Evolutionary conservation across 35 echinoderm and acorn worm genomes (phyloP).

Genomic region (Hemicentrotus pulcherrimus): DNA sequence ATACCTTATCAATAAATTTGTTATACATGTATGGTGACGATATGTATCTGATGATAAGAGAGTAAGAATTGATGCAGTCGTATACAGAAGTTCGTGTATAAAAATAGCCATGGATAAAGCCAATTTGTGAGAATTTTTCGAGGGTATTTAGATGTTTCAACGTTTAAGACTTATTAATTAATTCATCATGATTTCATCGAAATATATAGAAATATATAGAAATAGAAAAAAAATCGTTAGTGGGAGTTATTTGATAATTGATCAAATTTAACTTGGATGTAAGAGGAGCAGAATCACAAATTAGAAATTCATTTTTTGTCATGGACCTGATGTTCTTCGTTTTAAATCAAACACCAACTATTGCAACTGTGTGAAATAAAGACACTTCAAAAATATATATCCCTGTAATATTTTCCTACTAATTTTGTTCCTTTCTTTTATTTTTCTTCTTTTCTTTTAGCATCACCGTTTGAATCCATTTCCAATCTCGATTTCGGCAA

Average conservation of each 20-base stretch:
- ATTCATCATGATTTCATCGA: no score
- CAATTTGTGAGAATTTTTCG: no score
- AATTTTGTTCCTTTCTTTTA: constrained; percentile 30
- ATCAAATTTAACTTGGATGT: no score
- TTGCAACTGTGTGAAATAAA: not conserved
- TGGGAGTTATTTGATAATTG: no score
- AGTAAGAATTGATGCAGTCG: not conserved
- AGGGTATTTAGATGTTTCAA: no score
- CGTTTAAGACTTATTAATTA: no score
- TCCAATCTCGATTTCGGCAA: constrained; percentile 78
- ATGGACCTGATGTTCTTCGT: not conserved
- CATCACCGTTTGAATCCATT: constrained; percentile 69
- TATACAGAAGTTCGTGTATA: not conserved
- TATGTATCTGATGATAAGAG: not conserved
- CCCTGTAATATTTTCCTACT: not conserved
- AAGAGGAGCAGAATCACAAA: no score
- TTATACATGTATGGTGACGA: no score
- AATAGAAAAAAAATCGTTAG: no score
- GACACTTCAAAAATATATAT: not conserved
- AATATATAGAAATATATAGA: no score
- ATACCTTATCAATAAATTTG: not conserved
- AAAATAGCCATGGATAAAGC: not conserved
- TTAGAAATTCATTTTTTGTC: no score
- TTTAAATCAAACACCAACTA: not conserved
- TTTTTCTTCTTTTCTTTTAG: constrained; percentile 47